Base-by-base conservation (phyloP, 2,888 invertebrate genomes). In the Sthenelais limicola region DNA sequence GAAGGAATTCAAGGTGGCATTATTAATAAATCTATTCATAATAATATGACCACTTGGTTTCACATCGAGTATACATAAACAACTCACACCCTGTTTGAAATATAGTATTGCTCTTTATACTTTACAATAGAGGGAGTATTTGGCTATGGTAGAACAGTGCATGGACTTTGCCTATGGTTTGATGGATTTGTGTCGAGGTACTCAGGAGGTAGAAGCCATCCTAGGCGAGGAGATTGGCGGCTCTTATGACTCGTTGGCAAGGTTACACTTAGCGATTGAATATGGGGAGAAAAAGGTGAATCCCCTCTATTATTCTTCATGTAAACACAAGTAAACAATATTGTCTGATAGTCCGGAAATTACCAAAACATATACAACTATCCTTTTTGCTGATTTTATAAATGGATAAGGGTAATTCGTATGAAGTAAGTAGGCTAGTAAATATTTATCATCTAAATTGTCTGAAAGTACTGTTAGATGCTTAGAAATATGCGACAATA, bases 241-340 rank as follows among this genome's bases (percentile, higher is more conserved):
- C 3, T 87, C 88, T 5, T 88, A 90, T 69, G 91, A 91, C 73
- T 85, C 89, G 0, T 90, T 91, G 79, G 93, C 93, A 0, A 89
- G 93, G 71, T 88, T 93, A 5, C 89, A 92, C 28, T 88, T 92
- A 84, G 93, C 93, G 0, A 90, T 93, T 80, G 91, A 92, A 81
- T 91, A 90, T 80, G 90, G 91, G 76, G 93, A 93, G 81, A 93
- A 92, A 82, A 91, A 91, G 83, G 88, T 87, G 18, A 7, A 43
- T 56, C 24, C 24, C 21, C 52, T 15, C 47, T 15, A 43, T 43
- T 43, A 15, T 18, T 43, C 18, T n/a, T n/a, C n/a, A n/a, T n/a
- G n/a, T n/a, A n/a, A n/a, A n/a, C n/a, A n/a, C n/a, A n/a, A n/a
- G n/a, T n/a, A n/a, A n/a, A 43, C 47, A 15, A 15, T 15, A 43